These are phyloP conservation scores for Mungos mungo DNA, from an alignment of 2,113 vertebrate species.

Conservation along the genomic window DNA sequence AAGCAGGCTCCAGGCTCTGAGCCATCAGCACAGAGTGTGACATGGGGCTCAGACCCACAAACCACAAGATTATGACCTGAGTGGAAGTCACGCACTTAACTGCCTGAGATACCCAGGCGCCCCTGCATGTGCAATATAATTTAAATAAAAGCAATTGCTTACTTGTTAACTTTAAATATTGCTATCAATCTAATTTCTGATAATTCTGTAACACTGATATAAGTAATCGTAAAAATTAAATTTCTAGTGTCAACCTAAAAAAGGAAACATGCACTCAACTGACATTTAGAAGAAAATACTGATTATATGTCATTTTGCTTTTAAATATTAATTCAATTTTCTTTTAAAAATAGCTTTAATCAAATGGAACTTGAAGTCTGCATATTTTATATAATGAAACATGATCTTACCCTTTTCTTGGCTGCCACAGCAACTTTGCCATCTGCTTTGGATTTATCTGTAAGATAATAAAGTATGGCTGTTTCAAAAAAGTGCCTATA, in stretches of 20 bases:
- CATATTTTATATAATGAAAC: constrained; percentile 31
- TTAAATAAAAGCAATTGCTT: constrained; percentile 24
- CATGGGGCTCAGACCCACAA: too few species aligned
- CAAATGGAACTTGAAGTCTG: constrained; percentile 34
- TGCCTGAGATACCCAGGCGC: too few species aligned
- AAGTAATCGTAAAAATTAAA: constrained; percentile 10
- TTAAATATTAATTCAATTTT: constrained; percentile 52
- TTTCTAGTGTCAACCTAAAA: neutral
- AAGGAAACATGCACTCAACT: constrained; percentile 16
- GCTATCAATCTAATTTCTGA: neutral
- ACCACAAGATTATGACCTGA: too few species aligned
- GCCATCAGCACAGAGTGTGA: too few species aligned
- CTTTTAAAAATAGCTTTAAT: constrained; percentile 23
- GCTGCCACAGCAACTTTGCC: constrained; percentile 16
- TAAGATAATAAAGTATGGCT: constrained; percentile 56
- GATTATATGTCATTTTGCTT: neutral
- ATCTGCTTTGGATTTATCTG: constrained; percentile 56
- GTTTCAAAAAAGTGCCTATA: constrained; percentile 6
- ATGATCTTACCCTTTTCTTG: constrained; percentile 67
- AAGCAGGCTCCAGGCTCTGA: too few species aligned
- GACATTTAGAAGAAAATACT: neutral
- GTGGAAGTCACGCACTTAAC: too few species aligned
- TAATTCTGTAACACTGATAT: neutral
- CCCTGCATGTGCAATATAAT: neutral
- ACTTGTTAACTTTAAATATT: neutral